Percentiles rank a stretch among this genome's conserved stretches.
phyloP scores from a whole-genome alignment of 37 sponge, comb jelly and placozoan species.

The Beroe ovata region DNA sequence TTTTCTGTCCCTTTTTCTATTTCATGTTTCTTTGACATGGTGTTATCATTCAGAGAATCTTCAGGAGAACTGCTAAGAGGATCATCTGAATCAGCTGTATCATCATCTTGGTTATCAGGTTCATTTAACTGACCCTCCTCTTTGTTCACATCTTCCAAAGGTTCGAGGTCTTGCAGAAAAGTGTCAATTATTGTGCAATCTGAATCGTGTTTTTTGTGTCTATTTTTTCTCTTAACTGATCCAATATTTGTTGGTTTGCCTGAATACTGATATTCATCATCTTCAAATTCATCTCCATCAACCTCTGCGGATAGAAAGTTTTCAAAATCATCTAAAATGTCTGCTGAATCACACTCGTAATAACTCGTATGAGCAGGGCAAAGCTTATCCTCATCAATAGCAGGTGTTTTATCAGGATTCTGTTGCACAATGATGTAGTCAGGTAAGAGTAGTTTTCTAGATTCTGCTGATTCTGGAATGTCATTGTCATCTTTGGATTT shows the following conservation, averaged over 20 bases:
- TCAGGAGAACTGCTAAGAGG: neutral
- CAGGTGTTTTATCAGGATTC: neutral
- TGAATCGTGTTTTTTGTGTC: slow-evolving; percentile 45
- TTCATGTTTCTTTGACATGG: too few relatives aligned
- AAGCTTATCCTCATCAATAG: neutral
- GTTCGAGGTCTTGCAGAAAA: neutral
- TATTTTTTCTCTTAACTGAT: neutral
- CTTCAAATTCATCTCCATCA: neutral
- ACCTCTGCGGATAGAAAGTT: neutral
- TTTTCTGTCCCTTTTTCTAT: neutral
- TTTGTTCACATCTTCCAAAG: neutral
- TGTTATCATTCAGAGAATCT: neutral
- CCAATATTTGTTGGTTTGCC: neutral
- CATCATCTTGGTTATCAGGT: neutral
- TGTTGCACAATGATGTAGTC: too few relatives aligned
- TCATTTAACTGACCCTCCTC: neutral
- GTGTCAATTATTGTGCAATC: slow-evolving; percentile 26
- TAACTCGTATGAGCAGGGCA: neutral
- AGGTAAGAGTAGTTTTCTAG: neutral
- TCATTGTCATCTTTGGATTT: neutral
- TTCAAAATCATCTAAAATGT: slow-evolving; percentile 6
- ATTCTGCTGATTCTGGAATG: neutral
- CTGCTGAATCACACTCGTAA: neutral
- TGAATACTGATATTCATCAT: neutral
- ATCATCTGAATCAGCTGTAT: neutral